Conservation (phyloP, 2,797 vertebrate species). For the Paguma larvata region DNA sequence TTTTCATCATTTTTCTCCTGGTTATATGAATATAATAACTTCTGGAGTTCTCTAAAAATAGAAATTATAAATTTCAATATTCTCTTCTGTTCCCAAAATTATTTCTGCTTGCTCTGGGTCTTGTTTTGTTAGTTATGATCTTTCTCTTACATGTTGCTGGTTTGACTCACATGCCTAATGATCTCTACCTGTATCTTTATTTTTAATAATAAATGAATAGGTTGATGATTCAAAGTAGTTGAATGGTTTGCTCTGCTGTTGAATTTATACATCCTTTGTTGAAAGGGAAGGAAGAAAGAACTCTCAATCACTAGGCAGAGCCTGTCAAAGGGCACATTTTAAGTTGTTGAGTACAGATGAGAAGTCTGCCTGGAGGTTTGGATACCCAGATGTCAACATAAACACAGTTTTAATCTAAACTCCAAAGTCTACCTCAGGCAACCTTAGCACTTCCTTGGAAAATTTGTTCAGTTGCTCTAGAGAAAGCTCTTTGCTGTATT, state of each 20-base stretch:
- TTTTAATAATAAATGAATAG: not conserved
- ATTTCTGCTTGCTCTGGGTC: not conserved
- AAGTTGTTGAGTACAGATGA: not conserved
- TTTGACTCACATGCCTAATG: not conserved
- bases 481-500: not conserved
- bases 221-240: not conserved
- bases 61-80: not conserved
- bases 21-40: not conserved
- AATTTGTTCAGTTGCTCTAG: not conserved
- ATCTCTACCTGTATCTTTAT: not conserved
- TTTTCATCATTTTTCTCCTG: not conserved
- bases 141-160: not conserved
- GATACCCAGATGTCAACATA: not conserved
- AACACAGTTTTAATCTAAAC: not conserved
- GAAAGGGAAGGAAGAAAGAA: not conserved
- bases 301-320: not conserved
- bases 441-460: not conserved
- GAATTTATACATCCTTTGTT: not conserved
- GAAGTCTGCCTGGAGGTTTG: not conserved
- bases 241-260: not conserved
- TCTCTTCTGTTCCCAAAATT: not conserved
- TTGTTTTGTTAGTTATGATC: not conserved
- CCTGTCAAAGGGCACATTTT: not conserved
- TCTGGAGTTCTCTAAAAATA: slow-evolving; percentile 28
- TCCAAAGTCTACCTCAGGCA: not conserved